These are phyloP conservation scores for Ethmia dodecea DNA, from an alignment of 2,888 invertebrate species.

Conservation along the genomic window DNA sequence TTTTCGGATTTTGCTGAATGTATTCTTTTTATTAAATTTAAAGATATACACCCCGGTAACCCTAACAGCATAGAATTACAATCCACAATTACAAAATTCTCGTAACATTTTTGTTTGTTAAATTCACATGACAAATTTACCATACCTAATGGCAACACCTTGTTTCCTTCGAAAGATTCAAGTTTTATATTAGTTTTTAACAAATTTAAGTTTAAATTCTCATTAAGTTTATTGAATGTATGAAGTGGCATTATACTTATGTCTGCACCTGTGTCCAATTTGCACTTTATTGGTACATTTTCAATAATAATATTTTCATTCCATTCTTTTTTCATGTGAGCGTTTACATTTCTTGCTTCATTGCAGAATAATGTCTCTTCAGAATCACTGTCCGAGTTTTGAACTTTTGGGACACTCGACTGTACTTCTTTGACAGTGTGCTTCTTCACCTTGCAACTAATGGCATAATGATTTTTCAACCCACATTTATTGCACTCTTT, in stretches of 20 bases:
- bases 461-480: background rate
- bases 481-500: background rate
- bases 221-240: background rate
- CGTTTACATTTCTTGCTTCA: no score
- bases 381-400: no score
- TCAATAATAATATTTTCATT: constrained; percentile 1
- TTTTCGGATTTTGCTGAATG: background rate
- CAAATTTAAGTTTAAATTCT: background rate
- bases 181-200: background rate
- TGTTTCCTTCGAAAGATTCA: background rate
- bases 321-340: no score
- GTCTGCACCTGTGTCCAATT: constrained; percentile 7
- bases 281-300: constrained; percentile 4
- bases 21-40: constrained; percentile 7
- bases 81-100: constrained; percentile 14
- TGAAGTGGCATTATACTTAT: constrained; percentile 7
- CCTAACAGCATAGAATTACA: constrained; percentile 13
- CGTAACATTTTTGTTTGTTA: constrained; percentile 9
- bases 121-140: constrained; percentile 8
- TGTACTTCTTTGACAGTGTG: background rate
- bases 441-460: background rate
- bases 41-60: constrained; percentile 9
- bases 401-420: no score
- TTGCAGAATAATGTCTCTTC: no score
- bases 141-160: background rate